Base-by-base conservation (phyloP, 2,888 invertebrate species). In the Hyposoter dolosus region DNA sequence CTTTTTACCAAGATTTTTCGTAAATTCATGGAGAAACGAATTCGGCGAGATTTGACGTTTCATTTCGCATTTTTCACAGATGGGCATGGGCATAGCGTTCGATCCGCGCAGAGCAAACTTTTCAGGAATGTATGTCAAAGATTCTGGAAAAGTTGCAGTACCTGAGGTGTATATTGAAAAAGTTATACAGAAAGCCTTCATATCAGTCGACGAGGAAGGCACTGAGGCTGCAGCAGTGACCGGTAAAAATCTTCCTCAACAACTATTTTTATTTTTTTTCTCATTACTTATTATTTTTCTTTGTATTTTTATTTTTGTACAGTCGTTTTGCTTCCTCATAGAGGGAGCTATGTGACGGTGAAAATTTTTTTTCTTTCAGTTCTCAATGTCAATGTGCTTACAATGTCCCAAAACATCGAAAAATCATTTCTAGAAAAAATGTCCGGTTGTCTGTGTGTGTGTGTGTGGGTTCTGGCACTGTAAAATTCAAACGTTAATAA, bases 51-150 rank as follows among this genome's bases (percentile, higher is more conserved):
- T 95, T 75, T 87, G 7, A 15, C 15, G 28, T 12, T 97, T 0
- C 93, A 97, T 91, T 97, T 98, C 90, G 90, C 81, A 94, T 0
- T 90, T 88, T 93, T 92, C 1, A 95, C 95, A 0, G 84, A 93
- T 0, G 92, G 94, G 2, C 0, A 47, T 69, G 47, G 9, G 7
- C 1, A 28, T 17, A 15, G 19, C 40, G 17, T 69, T 69, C 47
- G 23, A 69, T 15, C 3, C 60, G 0, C 9, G 1, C 0, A 23
- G 15, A 60, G 60, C 60, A 15, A 28, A 60, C 60, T 60, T 60
- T 15, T 60, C 60, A 28, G 15, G 60, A 28, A 60, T 60, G 15
- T n/a, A 7, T 5, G 5, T 12, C 12, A 7, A 3, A n/a, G n/a
- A 50, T 50, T 50, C 47, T 50, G 47, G 1, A n/a, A n/a, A 50